phyloP scores from a whole-genome alignment of 2,888 invertebrate genomes.

The Nemotelus pantherinus region DNA sequence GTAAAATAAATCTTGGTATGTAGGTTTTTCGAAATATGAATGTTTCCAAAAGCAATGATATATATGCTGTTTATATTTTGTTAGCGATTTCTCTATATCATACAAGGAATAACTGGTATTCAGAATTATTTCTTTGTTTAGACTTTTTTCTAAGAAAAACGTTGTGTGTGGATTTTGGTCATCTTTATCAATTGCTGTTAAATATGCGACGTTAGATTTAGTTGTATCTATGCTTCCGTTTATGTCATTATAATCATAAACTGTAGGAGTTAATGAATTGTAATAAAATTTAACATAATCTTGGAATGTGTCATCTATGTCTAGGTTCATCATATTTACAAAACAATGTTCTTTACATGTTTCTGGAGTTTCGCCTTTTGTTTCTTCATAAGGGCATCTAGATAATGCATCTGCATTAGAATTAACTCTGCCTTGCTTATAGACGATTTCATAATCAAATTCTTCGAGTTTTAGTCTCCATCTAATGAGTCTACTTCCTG shows the following conservation, averaged over 20 bases:
- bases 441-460: too few relatives aligned
- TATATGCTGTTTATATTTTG: background rate
- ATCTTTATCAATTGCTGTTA: conserved; percentile 19
- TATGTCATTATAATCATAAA: conserved; percentile 7
- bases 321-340: too few relatives aligned
- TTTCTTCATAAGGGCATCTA: too few relatives aligned
- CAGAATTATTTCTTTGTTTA: conserved; percentile 12
- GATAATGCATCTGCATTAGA: too few relatives aligned
- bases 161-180: conserved; percentile 3
- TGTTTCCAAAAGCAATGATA: too few relatives aligned
- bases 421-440: too few relatives aligned
- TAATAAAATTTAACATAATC: conserved; percentile 18
- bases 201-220: background rate
- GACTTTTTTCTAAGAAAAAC: background rate
- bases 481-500: too few relatives aligned
- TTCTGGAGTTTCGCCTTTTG: too few relatives aligned
- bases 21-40: too few relatives aligned
- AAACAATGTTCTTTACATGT: too few relatives aligned
- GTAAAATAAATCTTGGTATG: too few relatives aligned
- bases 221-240: background rate
- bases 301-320: conserved; percentile 31
- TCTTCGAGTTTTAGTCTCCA: too few relatives aligned
- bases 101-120: background rate
- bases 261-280: background rate
- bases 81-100: background rate